Percentiles rank a stretch among this genome's conserved stretches.
Conservation (phyloP, 2,888 invertebrate genomes). For the Syritta pipiens region DNA sequence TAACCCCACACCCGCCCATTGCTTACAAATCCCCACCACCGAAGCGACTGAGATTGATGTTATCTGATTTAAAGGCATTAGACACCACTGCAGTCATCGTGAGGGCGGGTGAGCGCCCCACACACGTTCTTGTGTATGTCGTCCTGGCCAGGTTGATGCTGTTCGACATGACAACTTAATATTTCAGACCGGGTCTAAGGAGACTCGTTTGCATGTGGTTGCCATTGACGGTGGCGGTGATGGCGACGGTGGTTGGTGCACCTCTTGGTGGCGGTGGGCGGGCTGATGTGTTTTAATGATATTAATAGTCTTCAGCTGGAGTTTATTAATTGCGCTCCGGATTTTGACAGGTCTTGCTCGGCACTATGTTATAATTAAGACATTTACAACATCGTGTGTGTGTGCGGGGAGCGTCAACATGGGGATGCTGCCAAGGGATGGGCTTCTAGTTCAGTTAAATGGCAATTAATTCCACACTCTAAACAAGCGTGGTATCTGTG, state of each 20-base stretch:
- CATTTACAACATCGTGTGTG: slow-evolving; percentile 54
- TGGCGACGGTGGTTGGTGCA: neutral
- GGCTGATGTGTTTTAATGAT: slow-evolving; percentile 47
- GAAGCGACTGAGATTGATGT: slow-evolving; percentile 66
- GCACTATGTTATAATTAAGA: slow-evolving; percentile 49
- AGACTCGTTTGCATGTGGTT: slow-evolving; percentile 50
- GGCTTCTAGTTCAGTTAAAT: slow-evolving; percentile 77
- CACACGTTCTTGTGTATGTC: slow-evolving; percentile 35
- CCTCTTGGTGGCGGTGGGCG: neutral
- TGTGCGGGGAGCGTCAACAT: slow-evolving; percentile 28
- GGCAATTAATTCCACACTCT: slow-evolving; percentile 79
- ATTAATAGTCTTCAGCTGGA: slow-evolving; percentile 66
- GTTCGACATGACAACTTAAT: slow-evolving; percentile 67
- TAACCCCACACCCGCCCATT: neutral
- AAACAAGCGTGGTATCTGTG: too few relatives aligned
- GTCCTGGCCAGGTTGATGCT: slow-evolving; percentile 53
- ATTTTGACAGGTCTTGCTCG: slow-evolving; percentile 55
- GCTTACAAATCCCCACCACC: slow-evolving; percentile 27
- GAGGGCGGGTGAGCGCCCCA: neutral
- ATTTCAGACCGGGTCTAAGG: slow-evolving; percentile 48
- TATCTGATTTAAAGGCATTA: slow-evolving; percentile 68
- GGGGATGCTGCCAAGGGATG: neutral
- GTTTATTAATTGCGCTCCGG: slow-evolving; percentile 65
- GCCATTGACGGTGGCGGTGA: neutral
- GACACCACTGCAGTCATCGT: slow-evolving; percentile 30